Percentiles rank a stretch among this genome's conserved stretches.
These are phyloP conservation scores for Dermochelys coriacea DNA, from an alignment of 2,797 vertebrate species.

Conservation along the genomic window DNA sequence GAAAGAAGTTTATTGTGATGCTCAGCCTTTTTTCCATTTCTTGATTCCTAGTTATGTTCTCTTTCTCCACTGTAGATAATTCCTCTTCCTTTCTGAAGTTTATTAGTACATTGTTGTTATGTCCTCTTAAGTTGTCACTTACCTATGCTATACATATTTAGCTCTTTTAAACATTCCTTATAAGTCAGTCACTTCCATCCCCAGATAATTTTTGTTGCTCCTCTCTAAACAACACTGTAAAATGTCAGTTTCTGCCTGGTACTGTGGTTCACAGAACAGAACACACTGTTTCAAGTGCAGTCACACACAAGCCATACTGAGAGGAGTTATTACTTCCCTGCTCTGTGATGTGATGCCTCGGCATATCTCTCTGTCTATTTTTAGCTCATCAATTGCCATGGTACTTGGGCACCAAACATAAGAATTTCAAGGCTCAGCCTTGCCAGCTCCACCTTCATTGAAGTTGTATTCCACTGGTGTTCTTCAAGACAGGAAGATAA, in stretches of 20 bases:
- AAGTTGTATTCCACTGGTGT: not conserved
- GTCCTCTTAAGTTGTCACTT: not conserved
- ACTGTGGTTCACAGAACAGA: not conserved
- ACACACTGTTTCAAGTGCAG: not conserved
- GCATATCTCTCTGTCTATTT: not conserved
- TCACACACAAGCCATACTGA: fast-evolving
- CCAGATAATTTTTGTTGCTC: not conserved
- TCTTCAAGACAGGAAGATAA: not conserved
- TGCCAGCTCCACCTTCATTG: fast-evolving
- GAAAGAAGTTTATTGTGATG: not conserved
- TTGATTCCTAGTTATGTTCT: not conserved
- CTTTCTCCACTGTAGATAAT: not conserved
- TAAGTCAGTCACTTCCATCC: not conserved
- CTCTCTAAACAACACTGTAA: not conserved
- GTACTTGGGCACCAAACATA: not conserved
- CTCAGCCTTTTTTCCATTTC: fast-evolving
- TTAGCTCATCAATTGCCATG: fast-evolving
- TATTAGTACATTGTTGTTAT: not conserved
- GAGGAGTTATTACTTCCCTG: not conserved
- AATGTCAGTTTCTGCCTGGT: not conserved
- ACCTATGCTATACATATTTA: not conserved
- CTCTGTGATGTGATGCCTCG: not conserved
- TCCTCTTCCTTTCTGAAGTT: not conserved
- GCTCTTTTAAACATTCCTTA: not conserved
- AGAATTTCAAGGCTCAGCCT: not conserved